These are phyloP conservation scores for Dorcus parallelipipedus DNA, from an alignment of 2,888 invertebrate genomes.

Conservation along the genomic window DNA sequence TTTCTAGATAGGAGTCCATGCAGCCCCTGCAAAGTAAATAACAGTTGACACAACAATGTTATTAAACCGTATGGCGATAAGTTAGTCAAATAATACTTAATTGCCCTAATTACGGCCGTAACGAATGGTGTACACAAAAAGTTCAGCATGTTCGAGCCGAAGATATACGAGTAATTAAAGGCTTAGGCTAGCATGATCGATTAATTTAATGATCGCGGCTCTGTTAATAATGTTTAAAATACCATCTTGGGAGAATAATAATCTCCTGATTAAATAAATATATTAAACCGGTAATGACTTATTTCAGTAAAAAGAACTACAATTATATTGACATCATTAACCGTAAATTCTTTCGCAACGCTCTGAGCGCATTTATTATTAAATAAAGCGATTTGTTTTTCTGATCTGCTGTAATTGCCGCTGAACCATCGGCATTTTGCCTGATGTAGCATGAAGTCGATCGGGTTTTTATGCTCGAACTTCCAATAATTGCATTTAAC, in stretches of 20 bases:
- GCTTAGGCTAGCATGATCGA: constrained; percentile 8
- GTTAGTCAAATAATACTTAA: neutral
- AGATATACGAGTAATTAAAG: constrained; percentile 7
- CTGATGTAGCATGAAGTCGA: constrained; percentile 20
- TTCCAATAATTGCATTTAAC: neutral
- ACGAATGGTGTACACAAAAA: neutral
- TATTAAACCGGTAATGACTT: constrained; percentile 20
- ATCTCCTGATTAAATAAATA: constrained; percentile 17
- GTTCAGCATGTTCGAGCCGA: neutral
- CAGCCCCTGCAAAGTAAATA: no score
- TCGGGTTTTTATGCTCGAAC: constrained; percentile 9
- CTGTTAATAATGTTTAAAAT: constrained; percentile 14
- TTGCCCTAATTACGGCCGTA: constrained; percentile 2
- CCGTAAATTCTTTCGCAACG: constrained; percentile 11
- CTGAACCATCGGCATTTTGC: constrained; percentile 20
- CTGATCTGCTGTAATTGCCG: constrained; percentile 22
- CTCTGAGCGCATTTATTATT: constrained; percentile 16
- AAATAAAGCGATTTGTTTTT: constrained; percentile 28
- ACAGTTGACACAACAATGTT: no score
- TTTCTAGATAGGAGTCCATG: no score
- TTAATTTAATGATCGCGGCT: constrained; percentile 12
- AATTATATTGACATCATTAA: constrained; percentile 17
- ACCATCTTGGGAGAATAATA: constrained; percentile 14
- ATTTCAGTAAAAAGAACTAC: constrained; percentile 11
- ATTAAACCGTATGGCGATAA: no score